Base-by-base conservation (phyloP, 2,888 invertebrate genomes). In the Dryococelus australis region DNA sequence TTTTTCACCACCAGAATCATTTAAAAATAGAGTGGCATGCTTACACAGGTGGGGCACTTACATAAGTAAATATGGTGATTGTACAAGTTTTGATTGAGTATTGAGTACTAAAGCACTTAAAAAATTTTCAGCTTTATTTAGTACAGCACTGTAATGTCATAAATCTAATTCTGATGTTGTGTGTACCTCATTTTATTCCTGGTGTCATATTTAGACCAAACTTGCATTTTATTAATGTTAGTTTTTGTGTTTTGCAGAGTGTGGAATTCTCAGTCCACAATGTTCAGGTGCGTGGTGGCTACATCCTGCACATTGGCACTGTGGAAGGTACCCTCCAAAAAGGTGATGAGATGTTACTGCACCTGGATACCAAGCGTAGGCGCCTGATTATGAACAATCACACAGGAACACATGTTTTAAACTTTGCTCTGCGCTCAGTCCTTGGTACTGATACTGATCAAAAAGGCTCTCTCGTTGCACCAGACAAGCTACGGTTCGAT, bases 321-420 rank as follows among this genome's bases (percentile, higher is more conserved):
- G 95, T 98, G 20, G 98, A 98, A 92, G 91, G 97, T 35, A 94
- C 93, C 0, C 92, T 99, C 24, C 95, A 94, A 90, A 96, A 98
- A 88, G 99, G 99, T 0, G 99, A 99, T 93, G 94, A 94, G 91
- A 94, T 99, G 81, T 94, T 94, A 87, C 93, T 98, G 84, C 95
- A 96, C 90, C 95, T 99, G 88, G 99, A 99, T 92, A 95, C 95
- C 87, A 95, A 95, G 87, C 95, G 99, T 87, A 94, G 99, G 90
- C 95, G 97, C 91, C 93, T 97, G 51, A 95, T 99, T n/a, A 99
- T 99, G 99, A 98, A 97, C 92, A 99, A 99, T 93, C 99, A 99
- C 93, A 97, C 99, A 81, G 99, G 98, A 35, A 99, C 99, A 0
- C 99, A 99, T 92, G 95, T 99, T 81, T 94, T 99, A 24, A 99